Percentiles rank a stretch among this genome's conserved stretches.
Evolutionary conservation across 1,140 invertebrate species (phyloP).

Genomic region (Zophobas morio): DNA sequence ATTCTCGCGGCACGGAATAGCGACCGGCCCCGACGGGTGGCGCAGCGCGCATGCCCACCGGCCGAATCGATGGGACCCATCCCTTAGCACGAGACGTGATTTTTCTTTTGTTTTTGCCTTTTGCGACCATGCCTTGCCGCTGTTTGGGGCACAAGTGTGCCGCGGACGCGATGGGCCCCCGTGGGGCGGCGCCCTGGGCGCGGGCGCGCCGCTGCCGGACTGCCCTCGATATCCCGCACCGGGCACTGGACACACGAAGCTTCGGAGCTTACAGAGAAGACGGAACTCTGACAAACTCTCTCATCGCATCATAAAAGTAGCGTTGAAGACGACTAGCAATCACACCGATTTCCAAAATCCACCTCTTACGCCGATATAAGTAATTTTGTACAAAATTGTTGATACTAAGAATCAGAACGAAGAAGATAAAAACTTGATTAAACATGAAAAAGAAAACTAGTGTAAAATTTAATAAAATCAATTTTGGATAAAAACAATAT

Average conservation of each 20-base stretch:
- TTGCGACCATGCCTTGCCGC: slow-evolving; percentile 7
- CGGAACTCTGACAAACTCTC: background rate
- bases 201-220: slow-evolving; percentile 8
- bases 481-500: no score
- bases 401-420: no score
- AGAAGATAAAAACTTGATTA: no score
- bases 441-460: no score
- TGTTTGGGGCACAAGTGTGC: slow-evolving; percentile 29
- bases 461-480: no score
- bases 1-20: slow-evolving; percentile 49
- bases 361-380: no score
- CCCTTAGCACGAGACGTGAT: slow-evolving; percentile 50
- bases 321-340: no score
- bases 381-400: no score
- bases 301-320: no score
- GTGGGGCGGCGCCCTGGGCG: slow-evolving; percentile 24
- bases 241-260: background rate
- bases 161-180: slow-evolving; percentile 6
- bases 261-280: background rate
- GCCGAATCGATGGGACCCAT: slow-evolving; percentile 61
- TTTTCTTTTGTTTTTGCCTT: slow-evolving; percentile 31
- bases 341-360: no score
- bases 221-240: background rate
- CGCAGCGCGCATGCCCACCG: slow-evolving; percentile 51
- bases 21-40: slow-evolving; percentile 17